Conservation (phyloP, 2,113 vertebrate genomes). For the Mustela nigripes region DNA sequence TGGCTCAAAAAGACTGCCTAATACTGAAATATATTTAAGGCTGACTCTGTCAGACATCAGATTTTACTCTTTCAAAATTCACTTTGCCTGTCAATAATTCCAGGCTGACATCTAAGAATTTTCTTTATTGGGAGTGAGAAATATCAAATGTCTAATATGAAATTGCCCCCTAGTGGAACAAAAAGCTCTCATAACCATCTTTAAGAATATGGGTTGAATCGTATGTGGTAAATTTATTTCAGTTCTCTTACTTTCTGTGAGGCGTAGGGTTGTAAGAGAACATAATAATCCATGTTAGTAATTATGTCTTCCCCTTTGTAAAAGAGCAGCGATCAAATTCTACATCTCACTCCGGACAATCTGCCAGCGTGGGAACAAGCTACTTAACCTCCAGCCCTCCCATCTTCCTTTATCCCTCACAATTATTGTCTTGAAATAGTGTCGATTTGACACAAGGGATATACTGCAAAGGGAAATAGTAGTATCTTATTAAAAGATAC, state of each 20-base stretch:
- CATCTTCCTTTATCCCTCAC: background rate
- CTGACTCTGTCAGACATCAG: conserved; percentile 13
- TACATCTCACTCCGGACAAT: background rate
- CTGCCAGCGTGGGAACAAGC: background rate
- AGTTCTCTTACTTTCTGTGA: background rate
- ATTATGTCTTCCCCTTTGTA: background rate
- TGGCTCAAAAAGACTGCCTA: conserved; percentile 1
- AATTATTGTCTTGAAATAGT: background rate
- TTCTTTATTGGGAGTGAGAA: conserved; percentile 22
- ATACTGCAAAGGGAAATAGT: background rate
- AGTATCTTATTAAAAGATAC: background rate
- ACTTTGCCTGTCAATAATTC: conserved; percentile 45
- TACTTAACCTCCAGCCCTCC: background rate
- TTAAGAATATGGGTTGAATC: background rate
- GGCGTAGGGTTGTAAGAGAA: background rate
- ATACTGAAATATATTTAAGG: conserved; percentile 39
- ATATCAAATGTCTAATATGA: conserved; percentile 72
- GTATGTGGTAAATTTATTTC: background rate
- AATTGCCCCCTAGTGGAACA: conserved; percentile 80
- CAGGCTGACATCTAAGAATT: conserved; percentile 10
- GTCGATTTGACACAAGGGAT: background rate
- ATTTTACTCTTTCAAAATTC: conserved; percentile 26
- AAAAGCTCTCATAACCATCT: background rate
- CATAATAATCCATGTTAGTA: background rate
- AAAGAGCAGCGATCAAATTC: background rate